phyloP scores from a whole-genome alignment of 2,113 vertebrate genomes.

The Clarias macrocephalus region DNA sequence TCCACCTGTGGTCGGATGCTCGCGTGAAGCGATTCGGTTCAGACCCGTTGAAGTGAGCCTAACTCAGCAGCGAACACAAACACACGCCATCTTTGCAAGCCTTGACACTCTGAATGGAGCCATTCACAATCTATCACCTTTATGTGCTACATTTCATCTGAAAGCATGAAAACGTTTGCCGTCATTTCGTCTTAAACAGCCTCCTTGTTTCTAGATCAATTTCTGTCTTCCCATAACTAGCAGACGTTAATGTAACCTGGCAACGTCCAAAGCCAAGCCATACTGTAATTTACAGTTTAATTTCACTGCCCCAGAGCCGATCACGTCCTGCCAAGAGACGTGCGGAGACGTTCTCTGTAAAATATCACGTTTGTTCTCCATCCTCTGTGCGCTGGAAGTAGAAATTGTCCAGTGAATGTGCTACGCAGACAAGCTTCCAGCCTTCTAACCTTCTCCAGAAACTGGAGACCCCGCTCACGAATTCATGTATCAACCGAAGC shows the following conservation, averaged over 20 bases:
- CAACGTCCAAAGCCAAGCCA: background rate
- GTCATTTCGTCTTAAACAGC: background rate
- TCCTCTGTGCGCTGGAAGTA: background rate
- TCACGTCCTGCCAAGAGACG: constrained; percentile 8
- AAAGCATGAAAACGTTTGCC: background rate
- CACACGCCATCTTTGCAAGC: background rate
- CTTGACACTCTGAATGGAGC: background rate
- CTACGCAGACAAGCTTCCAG: constrained; percentile 50
- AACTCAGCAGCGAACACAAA: constrained; percentile 32
- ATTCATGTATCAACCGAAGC: constrained; percentile 69
- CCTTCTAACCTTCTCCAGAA: constrained; percentile 53
- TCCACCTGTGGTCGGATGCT: constrained; percentile 23
- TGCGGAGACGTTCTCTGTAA: constrained; percentile 12
- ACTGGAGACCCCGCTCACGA: constrained; percentile 57
- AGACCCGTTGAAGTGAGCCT: background rate
- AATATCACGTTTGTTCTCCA: constrained; percentile 1
- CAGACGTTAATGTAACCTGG: background rate
- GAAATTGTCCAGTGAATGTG: background rate
- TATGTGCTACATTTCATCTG: background rate
- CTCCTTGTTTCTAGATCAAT: background rate
- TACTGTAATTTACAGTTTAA: background rate
- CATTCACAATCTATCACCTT: background rate
- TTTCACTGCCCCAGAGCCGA: constrained; percentile 8
- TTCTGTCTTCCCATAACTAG: background rate
- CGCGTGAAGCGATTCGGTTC: constrained; percentile 3